Evolutionary conservation across 2,888 invertebrate species (phyloP).

Genomic region (Drosophila nigricruria): DNA sequence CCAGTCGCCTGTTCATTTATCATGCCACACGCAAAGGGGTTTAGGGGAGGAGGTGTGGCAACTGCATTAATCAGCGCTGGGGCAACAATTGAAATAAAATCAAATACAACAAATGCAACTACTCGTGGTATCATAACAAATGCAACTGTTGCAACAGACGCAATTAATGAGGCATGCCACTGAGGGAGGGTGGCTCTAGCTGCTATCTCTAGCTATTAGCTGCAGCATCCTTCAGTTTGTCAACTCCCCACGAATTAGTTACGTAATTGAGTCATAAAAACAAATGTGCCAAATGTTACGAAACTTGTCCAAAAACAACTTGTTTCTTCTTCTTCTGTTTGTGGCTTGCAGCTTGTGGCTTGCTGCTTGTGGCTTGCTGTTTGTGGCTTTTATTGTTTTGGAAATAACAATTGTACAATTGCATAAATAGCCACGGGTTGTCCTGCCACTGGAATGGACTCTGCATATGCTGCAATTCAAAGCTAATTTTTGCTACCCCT

Average conservation of each 20-base stretch:
- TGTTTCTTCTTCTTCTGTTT: conserved; percentile 1
- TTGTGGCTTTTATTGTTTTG: not conserved
- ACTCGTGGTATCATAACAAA: conserved; percentile 61
- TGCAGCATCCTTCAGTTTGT: conserved; percentile 23
- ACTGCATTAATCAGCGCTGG: conserved; percentile 71
- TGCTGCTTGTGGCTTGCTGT: no score
- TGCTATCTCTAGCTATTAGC: conserved; percentile 42
- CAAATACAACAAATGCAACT: conserved; percentile 8
- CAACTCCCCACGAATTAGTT: conserved; percentile 80
- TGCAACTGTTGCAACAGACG: conserved; percentile 43
- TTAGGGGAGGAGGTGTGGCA: conserved; percentile 56
- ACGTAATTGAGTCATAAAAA: conserved; percentile 85
- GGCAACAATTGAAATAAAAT: conserved; percentile 46
- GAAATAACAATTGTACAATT: conserved; percentile 75
- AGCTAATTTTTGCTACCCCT: not conserved
- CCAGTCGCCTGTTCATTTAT: conserved; percentile 63
- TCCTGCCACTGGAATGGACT: conserved; percentile 53
- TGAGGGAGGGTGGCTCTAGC: conserved; percentile 32
- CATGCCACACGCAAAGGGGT: conserved; percentile 33
- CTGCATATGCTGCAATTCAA: conserved; percentile 69
- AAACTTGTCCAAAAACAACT: conserved; percentile 49
- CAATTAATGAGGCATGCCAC: conserved; percentile 61
- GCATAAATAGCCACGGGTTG: conserved; percentile 74
- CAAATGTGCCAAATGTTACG: conserved; percentile 84
- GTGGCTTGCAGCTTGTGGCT: not conserved